Base-by-base conservation (phyloP, 2,888 invertebrate genomes). In the Mimachlamys varia region DNA sequence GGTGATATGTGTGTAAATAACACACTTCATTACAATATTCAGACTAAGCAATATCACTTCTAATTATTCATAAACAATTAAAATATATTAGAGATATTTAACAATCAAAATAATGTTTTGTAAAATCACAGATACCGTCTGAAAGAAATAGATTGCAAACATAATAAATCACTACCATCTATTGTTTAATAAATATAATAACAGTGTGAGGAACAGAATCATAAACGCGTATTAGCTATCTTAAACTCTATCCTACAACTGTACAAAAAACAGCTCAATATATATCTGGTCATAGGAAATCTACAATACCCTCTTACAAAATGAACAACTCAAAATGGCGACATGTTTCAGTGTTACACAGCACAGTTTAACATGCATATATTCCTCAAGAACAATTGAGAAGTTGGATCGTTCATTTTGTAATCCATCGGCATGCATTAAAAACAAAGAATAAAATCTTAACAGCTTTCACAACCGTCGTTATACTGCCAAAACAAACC, bases 51-150 rank as follows among this genome's bases (percentile, higher is more conserved):
- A 76, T 62, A 62, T 62, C 15, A 62, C n/a, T 62, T 62, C 62
- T 10, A 62, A 62, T n/a, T n/a, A 62, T 62, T 62, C 62, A 22
- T 62, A 76, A 76, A 76, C 76, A 76, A 76, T 76, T 76, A 76
- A 76, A 76, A 76, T 76, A 76, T 76, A 33, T 33, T 76, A 44
- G 44, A 76, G 27, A n/a, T 12, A 33, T 33, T 76, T 33, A 76
- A 76, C 76, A 76, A 76, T 76, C 76, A 76, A 76, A 76, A 76
- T 27, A 76, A 76, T 19, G 19, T 76, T n/a, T 76, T 76, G 33
- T 76, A 76, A 58, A 19, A 76, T 76, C 33, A 33, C 76, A 76
- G 62, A 62, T 62, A n/a, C 22, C 7, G 17, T 62, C 19, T 62
- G 7, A 22, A n/a, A 62, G 62, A 62, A 62, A 62, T 62, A n/a